Base-by-base conservation (phyloP, 2,888 invertebrate species). In the Patella ulyssiponensis region DNA sequence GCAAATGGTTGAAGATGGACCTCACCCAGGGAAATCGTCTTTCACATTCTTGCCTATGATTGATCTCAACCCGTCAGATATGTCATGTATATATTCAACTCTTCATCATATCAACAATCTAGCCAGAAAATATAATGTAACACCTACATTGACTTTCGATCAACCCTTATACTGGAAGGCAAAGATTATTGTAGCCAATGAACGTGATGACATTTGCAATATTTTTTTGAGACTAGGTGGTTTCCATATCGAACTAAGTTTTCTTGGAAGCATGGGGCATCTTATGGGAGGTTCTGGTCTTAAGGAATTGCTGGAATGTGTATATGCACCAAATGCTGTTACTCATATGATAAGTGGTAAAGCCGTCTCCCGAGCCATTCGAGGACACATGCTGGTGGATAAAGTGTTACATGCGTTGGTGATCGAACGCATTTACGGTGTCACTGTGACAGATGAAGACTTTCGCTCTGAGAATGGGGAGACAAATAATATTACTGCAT, bases 1-100 rank as follows among this genome's bases (percentile, higher is more conserved):
- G 27, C 27, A 27, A 27, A 27, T 27, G 27, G 27, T 27, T 27
- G 27, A 2, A 27, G 27, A 27, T 71, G 5, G 17, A 20, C 1
- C 71, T 71, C 54, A 73, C 17, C 73, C 73, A 9, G 54, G 73
- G 14, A 20, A 75, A 53, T 77, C 75, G 20, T 70, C 76, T 54
- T n/a, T 78, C 11, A n/a, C 11, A 5, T n/a, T n/a, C 17, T 23
- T 71, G 23, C 71, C 20, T 17, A 71, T 27, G 23, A 71, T 71
- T 51, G 71, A 71, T 20, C 17, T 71, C 17, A 71, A 17, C 17
- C 71, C 71, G 17, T 71, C 71, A 20, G 33, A 71, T 23, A 27
- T 20, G 51, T 12, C 71, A 20, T 17, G 71, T 70, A 17, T 70
- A 27, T n/a, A n/a, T 27, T 27, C 27, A 27, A 3, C 27, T 27